These are phyloP conservation scores for Salpingus planirostris DNA, from an alignment of 2,888 invertebrate species.

Conservation along the genomic window DNA sequence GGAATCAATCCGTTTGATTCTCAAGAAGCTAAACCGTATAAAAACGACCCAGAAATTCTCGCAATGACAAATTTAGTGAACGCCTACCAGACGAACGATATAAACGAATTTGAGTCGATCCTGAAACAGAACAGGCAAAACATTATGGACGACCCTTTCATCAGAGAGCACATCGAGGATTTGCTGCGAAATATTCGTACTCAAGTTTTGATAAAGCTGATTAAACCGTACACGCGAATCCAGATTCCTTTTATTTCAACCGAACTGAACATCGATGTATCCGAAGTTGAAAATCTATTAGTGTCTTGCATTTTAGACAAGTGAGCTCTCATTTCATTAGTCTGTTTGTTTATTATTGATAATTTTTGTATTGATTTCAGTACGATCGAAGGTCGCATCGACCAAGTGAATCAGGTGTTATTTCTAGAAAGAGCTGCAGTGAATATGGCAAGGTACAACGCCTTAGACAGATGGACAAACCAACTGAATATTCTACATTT, in stretches of 20 bases:
- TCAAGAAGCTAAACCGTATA: conserved; percentile 99
- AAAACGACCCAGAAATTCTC: conserved; percentile 96
- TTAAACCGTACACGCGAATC: conserved; percentile 96
- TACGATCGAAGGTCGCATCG: conserved; percentile 78
- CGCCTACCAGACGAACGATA: conserved; percentile 97
- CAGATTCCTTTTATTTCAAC: conserved; percentile 97
- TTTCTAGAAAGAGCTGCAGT: conserved; percentile 74
- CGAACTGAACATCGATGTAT: conserved; percentile 85
- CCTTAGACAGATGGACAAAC: conserved; percentile 93
- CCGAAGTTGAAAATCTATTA: conserved; percentile 91
- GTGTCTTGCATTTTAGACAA: conserved; percentile 97
- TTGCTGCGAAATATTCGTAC: conserved; percentile 91
- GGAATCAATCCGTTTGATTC: conserved; percentile 99
- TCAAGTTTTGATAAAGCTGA: conserved; percentile 92
- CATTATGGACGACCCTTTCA: conserved; percentile 99
- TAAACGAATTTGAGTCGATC: conserved; percentile 95
- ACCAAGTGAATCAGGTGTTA: conserved; percentile 91
- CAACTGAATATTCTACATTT: conserved; percentile 82
- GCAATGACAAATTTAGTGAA: conserved; percentile 98
- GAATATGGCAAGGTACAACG: conserved; percentile 80
- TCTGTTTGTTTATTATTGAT: conserved; percentile 3
- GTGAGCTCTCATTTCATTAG: conserved; percentile 47
- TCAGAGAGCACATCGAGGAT: conserved; percentile 96
- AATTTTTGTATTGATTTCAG: conserved; percentile 41
- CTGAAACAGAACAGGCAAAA: conserved; percentile 87